These are phyloP conservation scores for Phalanger gymnotis DNA, from an alignment of 2,797 vertebrate genomes.

Conservation along the genomic window DNA sequence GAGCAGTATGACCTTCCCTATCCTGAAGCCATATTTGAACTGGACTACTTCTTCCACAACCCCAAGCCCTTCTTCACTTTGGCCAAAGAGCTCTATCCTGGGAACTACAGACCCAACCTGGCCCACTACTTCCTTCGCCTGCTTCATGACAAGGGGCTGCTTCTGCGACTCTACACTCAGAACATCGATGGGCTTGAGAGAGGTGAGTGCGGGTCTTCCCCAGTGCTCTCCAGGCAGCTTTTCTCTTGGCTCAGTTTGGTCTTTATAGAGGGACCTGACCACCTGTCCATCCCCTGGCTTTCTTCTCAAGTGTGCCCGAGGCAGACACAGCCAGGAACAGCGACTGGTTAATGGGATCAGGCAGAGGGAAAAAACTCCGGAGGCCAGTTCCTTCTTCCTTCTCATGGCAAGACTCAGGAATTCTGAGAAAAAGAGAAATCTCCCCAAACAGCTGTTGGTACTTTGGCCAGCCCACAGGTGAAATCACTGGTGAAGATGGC, in stretches of 20 bases:
- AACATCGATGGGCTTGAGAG: constrained; percentile 97
- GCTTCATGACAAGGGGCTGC: constrained; percentile 91
- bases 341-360: neutral
- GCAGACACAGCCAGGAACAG: neutral
- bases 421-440: neutral
- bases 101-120: constrained; percentile 91
- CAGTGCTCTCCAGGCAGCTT: neutral
- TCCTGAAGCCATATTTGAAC: constrained; percentile 97
- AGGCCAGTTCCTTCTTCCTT: neutral
- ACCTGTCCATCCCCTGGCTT: neutral
- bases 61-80: constrained; percentile 93
- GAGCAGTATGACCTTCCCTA: constrained; percentile 93
- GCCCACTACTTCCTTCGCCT: constrained; percentile 93
- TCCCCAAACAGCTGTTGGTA: neutral
- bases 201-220: constrained; percentile 83
- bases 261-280: neutral
- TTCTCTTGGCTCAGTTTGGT: neutral
- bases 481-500: neutral
- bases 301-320: neutral
- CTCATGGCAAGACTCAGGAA: neutral
- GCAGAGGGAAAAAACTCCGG: neutral
- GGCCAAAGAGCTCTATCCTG: constrained; percentile 94
- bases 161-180: constrained; percentile 97
- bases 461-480: neutral
- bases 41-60: constrained; percentile 91